Conservation (phyloP, 2,113 vertebrate genomes). For the Semnornis frantzii region DNA sequence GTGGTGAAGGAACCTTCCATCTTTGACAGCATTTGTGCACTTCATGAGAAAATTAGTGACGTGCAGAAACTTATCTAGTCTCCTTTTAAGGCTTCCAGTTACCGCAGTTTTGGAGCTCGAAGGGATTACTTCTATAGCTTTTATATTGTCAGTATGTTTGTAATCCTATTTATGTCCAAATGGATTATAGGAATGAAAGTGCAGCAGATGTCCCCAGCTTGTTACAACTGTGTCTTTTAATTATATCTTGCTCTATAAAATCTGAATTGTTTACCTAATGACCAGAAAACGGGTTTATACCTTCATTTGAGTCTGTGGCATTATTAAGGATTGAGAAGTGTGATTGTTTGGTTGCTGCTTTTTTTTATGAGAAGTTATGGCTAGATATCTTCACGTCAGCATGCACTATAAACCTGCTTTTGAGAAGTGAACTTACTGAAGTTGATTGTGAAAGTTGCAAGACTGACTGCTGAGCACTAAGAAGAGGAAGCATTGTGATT, state of each 20-base stretch:
- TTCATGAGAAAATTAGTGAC: neutral
- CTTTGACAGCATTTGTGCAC: neutral
- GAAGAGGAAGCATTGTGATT: constrained; percentile 22
- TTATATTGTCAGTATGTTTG: constrained; percentile 40
- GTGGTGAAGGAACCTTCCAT: neutral
- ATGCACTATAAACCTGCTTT: neutral
- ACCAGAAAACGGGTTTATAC: neutral
- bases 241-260: neutral
- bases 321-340: neutral
- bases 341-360: neutral
- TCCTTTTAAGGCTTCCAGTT: neutral
- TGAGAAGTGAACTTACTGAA: neutral
- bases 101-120: neutral
- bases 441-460: constrained; percentile 29
- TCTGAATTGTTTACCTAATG: neutral
- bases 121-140: constrained; percentile 27
- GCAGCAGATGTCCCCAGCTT: constrained; percentile 31
- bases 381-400: neutral
- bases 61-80: neutral
- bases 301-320: neutral
- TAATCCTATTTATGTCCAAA: constrained; percentile 60
- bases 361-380: neutral
- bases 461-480: neutral
- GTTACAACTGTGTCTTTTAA: neutral
- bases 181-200: constrained; percentile 62